Conservation (phyloP, 2,797 vertebrate genomes). For the Holocentrus rufus region DNA sequence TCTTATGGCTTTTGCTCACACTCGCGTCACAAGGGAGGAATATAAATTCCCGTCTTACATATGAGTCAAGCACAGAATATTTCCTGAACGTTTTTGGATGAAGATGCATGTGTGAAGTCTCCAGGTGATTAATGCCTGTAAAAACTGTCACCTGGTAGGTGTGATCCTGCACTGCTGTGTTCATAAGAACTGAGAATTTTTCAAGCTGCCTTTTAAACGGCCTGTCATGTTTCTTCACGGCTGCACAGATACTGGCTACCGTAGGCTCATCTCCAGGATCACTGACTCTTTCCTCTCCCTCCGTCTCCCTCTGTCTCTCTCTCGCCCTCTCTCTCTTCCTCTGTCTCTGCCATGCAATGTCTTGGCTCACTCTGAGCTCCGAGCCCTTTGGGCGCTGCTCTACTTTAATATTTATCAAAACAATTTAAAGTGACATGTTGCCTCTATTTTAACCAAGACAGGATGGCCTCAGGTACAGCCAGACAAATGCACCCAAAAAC, state of each 20-base stretch:
- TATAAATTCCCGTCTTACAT: background rate
- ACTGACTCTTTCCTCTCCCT: conserved; percentile 14
- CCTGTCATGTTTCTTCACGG: conserved; percentile 42
- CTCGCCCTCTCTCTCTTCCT: conserved; percentile 3
- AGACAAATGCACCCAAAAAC: conserved; percentile 55
- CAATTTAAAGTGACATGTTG: conserved; percentile 72
- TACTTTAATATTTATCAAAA: conserved; percentile 78
- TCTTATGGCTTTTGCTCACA: background rate
- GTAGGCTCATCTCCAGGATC: conserved; percentile 30
- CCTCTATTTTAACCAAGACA: conserved; percentile 62
- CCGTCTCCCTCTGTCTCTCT: conserved; percentile 7
- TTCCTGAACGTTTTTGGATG: background rate
- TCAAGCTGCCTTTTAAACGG: conserved; percentile 27
- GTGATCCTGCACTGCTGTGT: conserved; percentile 18
- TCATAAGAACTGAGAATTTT: conserved; percentile 34
- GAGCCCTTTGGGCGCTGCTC: conserved; percentile 61
- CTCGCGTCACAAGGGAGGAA: background rate
- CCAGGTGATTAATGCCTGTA: conserved; percentile 23
- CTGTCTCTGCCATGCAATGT: conserved; percentile 22
- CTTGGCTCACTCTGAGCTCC: conserved; percentile 50
- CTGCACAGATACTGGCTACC: conserved; percentile 35
- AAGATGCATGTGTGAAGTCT: conserved; percentile 7
- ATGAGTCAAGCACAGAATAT: background rate
- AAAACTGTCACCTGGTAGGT: conserved; percentile 24
- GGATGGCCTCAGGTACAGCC: conserved; percentile 50